Conservation (phyloP, 2,888 invertebrate genomes). For the Capitulum mitella region DNA sequence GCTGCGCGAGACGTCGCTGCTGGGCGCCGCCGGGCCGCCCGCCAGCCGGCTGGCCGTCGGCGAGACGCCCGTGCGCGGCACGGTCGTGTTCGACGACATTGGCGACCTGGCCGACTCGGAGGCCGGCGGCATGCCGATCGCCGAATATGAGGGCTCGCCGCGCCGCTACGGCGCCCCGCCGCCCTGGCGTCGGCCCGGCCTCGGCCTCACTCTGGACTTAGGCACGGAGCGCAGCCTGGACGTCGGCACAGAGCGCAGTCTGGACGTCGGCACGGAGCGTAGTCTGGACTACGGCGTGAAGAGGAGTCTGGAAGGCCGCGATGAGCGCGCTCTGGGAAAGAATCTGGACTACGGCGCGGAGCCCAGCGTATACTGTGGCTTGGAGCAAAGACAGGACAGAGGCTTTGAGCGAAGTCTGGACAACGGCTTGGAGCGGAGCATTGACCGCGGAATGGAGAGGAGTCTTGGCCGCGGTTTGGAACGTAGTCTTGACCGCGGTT, state of each 20-base stretch:
- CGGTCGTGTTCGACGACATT: slow-evolving; percentile 78
- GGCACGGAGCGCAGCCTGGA: not conserved
- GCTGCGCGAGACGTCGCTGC: slow-evolving; percentile 25
- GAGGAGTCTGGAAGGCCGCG: not conserved
- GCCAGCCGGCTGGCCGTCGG: slow-evolving; percentile 48
- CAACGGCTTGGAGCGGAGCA: not conserved
- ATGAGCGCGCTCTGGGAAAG: not conserved
- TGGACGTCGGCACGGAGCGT: not conserved
- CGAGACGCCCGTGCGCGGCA: slow-evolving; percentile 60
- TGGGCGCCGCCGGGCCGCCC: not conserved
- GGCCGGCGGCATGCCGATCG: slow-evolving; percentile 79
- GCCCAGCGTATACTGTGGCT: not conserved
- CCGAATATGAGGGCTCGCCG: slow-evolving; percentile 86
- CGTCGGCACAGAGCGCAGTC: not conserved
- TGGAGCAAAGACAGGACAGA: not conserved
- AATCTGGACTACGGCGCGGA: not conserved
- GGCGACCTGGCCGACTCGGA: slow-evolving; percentile 64
- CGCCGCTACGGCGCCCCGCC: slow-evolving; percentile 67
- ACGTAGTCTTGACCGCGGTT: not conserved
- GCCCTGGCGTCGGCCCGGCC: slow-evolving; percentile 29
- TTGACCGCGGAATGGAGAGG: not conserved
- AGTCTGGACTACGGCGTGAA: not conserved
- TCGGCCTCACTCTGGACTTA: not conserved
- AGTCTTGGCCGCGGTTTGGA: not conserved
- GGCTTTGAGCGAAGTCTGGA: not conserved